Evolutionary conservation across 1,140 invertebrate species (phyloP).

Genomic region (Tribolium madens): DNA sequence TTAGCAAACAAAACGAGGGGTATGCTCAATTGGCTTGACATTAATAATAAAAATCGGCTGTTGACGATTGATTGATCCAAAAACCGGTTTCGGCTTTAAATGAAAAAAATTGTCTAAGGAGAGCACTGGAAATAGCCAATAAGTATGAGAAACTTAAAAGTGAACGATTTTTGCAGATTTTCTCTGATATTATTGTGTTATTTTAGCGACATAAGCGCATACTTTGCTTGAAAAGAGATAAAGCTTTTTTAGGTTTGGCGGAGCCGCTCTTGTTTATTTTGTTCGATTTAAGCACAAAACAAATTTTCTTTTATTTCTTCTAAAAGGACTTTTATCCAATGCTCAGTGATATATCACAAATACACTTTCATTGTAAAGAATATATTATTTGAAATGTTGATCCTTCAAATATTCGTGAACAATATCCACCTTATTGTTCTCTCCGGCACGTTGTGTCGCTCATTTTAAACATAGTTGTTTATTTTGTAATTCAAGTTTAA

Average conservation of each 20-base stretch:
- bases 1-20: too few relatives aligned
- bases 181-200: not conserved
- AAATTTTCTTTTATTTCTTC: not conserved
- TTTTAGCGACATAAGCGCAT: not conserved
- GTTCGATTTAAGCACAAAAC: not conserved
- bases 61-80: not conserved
- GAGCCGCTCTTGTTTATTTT: not conserved
- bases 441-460: not conserved
- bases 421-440: constrained; percentile 6
- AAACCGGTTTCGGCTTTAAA: too few relatives aligned
- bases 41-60: too few relatives aligned
- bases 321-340: not conserved
- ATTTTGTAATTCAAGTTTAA: not conserved
- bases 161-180: too few relatives aligned
- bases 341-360: constrained; percentile 13
- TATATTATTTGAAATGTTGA: constrained; percentile 26
- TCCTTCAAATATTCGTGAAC: not conserved
- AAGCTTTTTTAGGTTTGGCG: not conserved
- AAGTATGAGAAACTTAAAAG: too few relatives aligned
- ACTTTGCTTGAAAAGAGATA: not conserved
- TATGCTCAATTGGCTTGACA: too few relatives aligned
- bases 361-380: constrained; percentile 3
- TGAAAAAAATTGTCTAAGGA: too few relatives aligned
- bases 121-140: too few relatives aligned
- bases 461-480: constrained; percentile 1